Evolutionary conservation across 2,888 invertebrate genomes (phyloP).

Genomic region (Leptogaster cylindrica): DNA sequence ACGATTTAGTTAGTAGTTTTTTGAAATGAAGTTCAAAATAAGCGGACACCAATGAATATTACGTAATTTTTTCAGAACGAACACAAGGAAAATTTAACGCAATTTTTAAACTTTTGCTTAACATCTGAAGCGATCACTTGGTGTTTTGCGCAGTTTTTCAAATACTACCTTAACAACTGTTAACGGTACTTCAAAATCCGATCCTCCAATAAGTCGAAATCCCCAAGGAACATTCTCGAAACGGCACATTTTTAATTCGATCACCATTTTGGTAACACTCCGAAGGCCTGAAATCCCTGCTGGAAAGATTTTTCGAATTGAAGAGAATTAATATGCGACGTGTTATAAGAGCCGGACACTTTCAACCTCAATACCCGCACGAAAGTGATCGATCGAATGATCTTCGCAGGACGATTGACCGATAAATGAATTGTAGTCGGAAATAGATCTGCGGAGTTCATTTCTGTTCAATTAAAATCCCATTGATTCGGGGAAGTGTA

Average conservation of each 20-base stretch:
- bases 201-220: constrained; percentile 77
- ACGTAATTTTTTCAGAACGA: too few relatives aligned
- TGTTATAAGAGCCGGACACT: not conserved
- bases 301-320: not conserved
- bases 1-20: too few relatives aligned
- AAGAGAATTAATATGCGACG: not conserved
- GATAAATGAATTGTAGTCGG: constrained; percentile 14
- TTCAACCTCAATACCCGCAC: not conserved
- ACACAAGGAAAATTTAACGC: too few relatives aligned
- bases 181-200: constrained; percentile 75
- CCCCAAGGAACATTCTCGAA: constrained; percentile 76
- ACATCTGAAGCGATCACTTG: too few relatives aligned
- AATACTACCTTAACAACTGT: constrained; percentile 77
- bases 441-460: too few relatives aligned
- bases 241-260: constrained; percentile 70
- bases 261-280: constrained; percentile 65
- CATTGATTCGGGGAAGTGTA: not conserved
- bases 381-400: constrained; percentile 5
- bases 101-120: too few relatives aligned
- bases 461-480: constrained; percentile 6
- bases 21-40: too few relatives aligned
- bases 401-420: constrained; percentile 4
- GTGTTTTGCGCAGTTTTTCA: too few relatives aligned
- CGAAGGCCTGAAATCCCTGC: not conserved
- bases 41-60: too few relatives aligned